Conservation (phyloP, 2,113 vertebrate genomes). For the Oreotrochilus melanogaster region DNA sequence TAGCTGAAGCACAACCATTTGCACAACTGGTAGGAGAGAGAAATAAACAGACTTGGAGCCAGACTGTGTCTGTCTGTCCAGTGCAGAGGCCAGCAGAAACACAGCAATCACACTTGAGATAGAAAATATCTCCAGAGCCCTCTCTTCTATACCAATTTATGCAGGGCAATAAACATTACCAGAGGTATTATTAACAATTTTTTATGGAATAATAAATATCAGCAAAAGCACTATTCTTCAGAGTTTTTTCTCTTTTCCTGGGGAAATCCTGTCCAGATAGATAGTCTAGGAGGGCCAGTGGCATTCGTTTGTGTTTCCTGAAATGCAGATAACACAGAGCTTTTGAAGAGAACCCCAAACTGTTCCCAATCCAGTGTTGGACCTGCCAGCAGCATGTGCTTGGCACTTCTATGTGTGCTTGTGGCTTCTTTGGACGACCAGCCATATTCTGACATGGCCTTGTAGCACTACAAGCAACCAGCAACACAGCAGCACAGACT, state of each 20-base stretch:
- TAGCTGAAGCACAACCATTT: background rate
- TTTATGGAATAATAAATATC: background rate
- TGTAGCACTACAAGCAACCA: background rate
- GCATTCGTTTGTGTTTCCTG: background rate
- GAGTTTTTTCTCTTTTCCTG: background rate
- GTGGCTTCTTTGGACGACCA: too few relatives aligned
- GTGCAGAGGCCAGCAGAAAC: background rate
- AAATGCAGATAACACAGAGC: background rate
- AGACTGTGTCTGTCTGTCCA: background rate
- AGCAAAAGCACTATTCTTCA: background rate
- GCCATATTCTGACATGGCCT: background rate
- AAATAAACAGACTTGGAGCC: background rate
- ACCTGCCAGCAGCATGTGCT: background rate
- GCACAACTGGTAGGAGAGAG: background rate
- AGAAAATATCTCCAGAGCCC: background rate
- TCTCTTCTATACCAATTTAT: background rate
- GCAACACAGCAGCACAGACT: background rate
- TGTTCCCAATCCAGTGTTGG: background rate
- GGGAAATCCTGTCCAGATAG: background rate
- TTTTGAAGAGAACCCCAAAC: background rate
- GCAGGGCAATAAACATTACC: background rate
- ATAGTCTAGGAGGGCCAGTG: background rate
- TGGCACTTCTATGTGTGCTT: background rate
- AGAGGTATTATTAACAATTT: background rate
- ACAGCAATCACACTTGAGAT: fast-evolving